These are phyloP conservation scores for Recurvirostra avosetta DNA, from an alignment of 2,113 vertebrate species.

Conservation along the genomic window DNA sequence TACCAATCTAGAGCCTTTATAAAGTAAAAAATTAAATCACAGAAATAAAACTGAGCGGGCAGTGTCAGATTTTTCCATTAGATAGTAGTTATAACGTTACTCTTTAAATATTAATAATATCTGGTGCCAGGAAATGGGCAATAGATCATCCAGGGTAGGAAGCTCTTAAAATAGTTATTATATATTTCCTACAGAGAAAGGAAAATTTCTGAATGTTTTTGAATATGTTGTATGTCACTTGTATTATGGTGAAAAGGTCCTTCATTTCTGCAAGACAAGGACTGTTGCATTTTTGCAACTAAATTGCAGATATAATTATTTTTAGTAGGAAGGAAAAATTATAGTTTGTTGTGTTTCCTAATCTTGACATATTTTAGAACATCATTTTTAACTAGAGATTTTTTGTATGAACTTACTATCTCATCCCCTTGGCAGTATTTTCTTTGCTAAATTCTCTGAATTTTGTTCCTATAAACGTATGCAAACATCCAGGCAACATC, in stretches of 20 bases:
- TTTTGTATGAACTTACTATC: neutral
- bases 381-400: neutral
- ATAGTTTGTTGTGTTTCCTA: neutral
- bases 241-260: neutral
- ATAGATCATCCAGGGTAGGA: neutral
- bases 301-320: neutral
- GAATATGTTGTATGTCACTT: neutral
- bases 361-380: neutral
- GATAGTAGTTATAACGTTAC: neutral
- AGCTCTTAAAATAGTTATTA: neutral
- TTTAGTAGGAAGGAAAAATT: neutral
- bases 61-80: neutral
- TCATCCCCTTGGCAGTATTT: neutral
- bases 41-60: neutral
- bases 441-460: neutral
- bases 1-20: neutral
- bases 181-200: neutral
- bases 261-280: neutral
- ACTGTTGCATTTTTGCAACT: neutral
- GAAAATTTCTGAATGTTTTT: neutral
- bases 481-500: slow-evolving; percentile 44
- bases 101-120: slow-evolving; percentile 14
- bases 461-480: slow-evolving; percentile 3
- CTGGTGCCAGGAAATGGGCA: neutral
- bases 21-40: neutral